Percentiles rank a stretch among this genome's conserved stretches.
phyloP scores from a whole-genome alignment of 2,888 invertebrate genomes.

The Amphimallon solstitiale region DNA sequence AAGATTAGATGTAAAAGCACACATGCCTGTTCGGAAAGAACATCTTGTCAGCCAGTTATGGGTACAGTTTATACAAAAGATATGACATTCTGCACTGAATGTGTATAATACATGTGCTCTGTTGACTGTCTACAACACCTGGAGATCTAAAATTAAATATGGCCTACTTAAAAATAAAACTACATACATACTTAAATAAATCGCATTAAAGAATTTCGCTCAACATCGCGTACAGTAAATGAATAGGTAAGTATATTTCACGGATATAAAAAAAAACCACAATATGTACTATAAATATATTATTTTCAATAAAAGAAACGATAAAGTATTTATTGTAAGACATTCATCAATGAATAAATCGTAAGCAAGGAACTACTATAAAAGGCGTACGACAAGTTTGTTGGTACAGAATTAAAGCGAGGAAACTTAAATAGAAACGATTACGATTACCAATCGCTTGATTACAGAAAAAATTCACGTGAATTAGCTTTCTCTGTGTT shows the following conservation, averaged over 20 bases:
- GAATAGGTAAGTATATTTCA: neutral
- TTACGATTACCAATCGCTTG: neutral
- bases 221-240: neutral
- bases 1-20: constrained; percentile 6
- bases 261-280: neutral
- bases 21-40: constrained; percentile 5
- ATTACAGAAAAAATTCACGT: constrained; percentile 16
- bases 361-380: neutral
- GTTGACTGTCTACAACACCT: constrained; percentile 47
- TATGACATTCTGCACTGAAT: constrained; percentile 36
- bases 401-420: neutral
- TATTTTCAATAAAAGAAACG: neutral
- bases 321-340: neutral
- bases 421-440: neutral
- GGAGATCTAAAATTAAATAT: constrained; percentile 58
- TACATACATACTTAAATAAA: constrained; percentile 36
- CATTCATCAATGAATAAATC: neutral
- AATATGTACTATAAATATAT: neutral
- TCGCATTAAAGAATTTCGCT: constrained; percentile 22
- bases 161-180: constrained; percentile 53
- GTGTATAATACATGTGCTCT: constrained; percentile 26
- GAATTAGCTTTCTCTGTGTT: constrained; percentile 26
- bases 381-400: neutral
- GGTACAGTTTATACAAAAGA: constrained; percentile 49
- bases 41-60: constrained; percentile 31